Base-by-base conservation (phyloP, 2,113 vertebrate species). In the Cromileptes altivelis region DNA sequence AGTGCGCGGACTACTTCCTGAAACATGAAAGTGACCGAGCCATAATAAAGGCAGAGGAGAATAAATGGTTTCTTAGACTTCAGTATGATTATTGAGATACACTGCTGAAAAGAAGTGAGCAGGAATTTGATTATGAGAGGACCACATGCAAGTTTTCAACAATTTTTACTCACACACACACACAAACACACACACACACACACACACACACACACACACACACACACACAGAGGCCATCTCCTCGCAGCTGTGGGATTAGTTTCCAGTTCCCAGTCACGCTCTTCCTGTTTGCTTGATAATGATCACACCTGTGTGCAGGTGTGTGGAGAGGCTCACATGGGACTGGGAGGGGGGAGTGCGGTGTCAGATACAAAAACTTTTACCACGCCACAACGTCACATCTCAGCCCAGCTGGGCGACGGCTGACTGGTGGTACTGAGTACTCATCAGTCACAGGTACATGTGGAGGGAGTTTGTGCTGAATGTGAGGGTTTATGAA, bases 231-330 rank as follows among this genome's bases (percentile, higher is more conserved):
- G 2, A 62, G 75, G 70, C 64, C 87, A 85, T 89, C 91, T 85
- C 87, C 85, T 84, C 4, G 69, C 92, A 94, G 91, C 93, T 94
- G 93, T 85, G 90, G 92, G 93, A 95, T 95, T 92, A 93, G 91
- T 93, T 93, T 92, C 88, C 93, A 94, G 89, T 94, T 94, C 91
- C 87, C 82, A 85, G 89, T 94, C 93, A 89, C 85, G 86, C 91
- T 93, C 92, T 93, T 94, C 93, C 92, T 93, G 92, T 94, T 94
- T 94, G 88, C 88, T 87, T 70, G 92, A 94, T 93, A 94, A 89
- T 88, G 92, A 94, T 94, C 94, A 93, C 93, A 95, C 94, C 95
- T 95, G 93, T 86, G 90, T 84, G 88, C 93, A 95, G 94, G 95
- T 95, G 94, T 94, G 91, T 91, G 84, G 78, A 80, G 85, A 84